Percentiles rank a stretch among this genome's conserved stretches.
These are phyloP conservation scores for Dermatemys mawii DNA, from an alignment of 2,113 vertebrate species.

Conservation along the genomic window DNA sequence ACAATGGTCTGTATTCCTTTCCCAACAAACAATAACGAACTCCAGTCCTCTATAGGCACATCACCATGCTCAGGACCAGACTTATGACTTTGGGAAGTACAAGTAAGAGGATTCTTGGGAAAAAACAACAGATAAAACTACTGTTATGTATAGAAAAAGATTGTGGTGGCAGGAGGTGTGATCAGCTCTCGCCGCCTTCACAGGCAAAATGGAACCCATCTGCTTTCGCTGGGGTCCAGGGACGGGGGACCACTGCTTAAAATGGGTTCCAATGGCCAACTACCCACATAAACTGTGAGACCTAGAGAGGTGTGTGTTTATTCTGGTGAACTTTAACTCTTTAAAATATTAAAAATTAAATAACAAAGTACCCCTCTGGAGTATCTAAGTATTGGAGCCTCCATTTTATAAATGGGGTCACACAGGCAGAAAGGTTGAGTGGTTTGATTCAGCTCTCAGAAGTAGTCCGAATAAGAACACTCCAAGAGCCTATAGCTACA, in stretches of 20 bases:
- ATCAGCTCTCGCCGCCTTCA: background rate
- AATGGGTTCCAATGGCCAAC: background rate
- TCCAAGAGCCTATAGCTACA: background rate
- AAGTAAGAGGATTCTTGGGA: background rate
- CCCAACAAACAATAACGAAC: background rate
- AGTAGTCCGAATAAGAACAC: background rate
- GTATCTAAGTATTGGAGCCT: background rate
- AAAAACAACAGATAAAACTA: background rate
- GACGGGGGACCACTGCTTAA: background rate
- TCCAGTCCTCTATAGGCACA: background rate
- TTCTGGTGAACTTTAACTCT: background rate
- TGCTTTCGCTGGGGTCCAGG: constrained; percentile 18
- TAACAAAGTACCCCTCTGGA: background rate
- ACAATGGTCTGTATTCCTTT: background rate
- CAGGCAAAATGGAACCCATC: background rate
- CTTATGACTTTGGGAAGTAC: background rate
- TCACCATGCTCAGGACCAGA: background rate
- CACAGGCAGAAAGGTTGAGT: background rate
- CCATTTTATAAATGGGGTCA: background rate
- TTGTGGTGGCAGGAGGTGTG: background rate
- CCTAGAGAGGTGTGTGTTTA: background rate
- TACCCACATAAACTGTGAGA: background rate
- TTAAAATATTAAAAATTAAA: background rate
- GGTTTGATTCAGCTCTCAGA: background rate
- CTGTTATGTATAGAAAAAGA: background rate